Evolutionary conservation across 2,888 invertebrate genomes (phyloP).

Genomic region (Machimus atricapillus): DNA sequence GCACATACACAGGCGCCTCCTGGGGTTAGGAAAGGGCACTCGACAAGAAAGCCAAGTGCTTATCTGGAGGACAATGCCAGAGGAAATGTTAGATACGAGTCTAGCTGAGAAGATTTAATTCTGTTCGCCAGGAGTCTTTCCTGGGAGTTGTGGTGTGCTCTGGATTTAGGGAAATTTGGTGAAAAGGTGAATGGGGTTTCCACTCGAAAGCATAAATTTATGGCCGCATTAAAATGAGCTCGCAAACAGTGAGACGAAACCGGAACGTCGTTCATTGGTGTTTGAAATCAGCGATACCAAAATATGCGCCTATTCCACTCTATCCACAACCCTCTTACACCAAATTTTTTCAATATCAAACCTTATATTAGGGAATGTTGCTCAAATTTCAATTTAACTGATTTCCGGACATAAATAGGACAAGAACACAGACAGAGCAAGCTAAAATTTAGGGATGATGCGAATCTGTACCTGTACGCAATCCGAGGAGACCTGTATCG

Average conservation of each 20-base stretch:
- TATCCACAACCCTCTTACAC: neutral
- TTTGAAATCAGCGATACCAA: neutral
- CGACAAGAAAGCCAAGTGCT: conserved; percentile 5
- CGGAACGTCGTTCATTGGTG: neutral
- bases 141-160: neutral
- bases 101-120: neutral
- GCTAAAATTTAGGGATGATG: neutral
- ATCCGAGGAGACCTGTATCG: neutral
- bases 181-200: conserved; percentile 7
- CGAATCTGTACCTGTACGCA: neutral
- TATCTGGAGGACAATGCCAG: conserved; percentile 6
- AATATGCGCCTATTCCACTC: neutral
- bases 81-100: neutral
- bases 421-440: neutral
- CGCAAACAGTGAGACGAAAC: neutral
- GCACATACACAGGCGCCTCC: conserved; percentile 6
- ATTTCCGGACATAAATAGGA: neutral
- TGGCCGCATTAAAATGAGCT: neutral
- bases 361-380: neutral
- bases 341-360: neutral
- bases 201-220: conserved; percentile 9
- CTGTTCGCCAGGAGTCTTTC: neutral
- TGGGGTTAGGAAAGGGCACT: neutral
- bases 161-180: neutral
- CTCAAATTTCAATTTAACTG: conserved; percentile 4